phyloP scores from a whole-genome alignment of 2,888 invertebrate species.

The Leptinotarsa juncta region DNA sequence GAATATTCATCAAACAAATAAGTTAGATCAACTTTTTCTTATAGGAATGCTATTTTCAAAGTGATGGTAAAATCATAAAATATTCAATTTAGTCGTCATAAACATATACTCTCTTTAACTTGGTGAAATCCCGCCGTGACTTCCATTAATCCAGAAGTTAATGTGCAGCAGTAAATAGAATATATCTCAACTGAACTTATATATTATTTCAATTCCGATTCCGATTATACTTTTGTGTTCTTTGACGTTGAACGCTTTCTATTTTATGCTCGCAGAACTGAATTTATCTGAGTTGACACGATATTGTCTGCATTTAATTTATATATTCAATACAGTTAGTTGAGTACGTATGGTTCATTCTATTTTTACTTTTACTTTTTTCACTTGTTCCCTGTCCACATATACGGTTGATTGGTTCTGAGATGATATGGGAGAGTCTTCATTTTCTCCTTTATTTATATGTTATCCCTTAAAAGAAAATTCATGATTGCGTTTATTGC shows the following conservation, averaged over 20 bases:
- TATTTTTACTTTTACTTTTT: not conserved
- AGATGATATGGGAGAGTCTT: too few species aligned
- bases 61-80: not conserved
- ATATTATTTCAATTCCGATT: conserved; percentile 1
- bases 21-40: not conserved
- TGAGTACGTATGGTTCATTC: not conserved
- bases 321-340: not conserved
- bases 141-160: conserved; percentile 11
- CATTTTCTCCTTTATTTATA: too few species aligned
- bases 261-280: not conserved
- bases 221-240: not conserved
- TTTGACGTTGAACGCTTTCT: not conserved
- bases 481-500: too few species aligned
- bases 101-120: not conserved
- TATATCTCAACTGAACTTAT: not conserved
- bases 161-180: conserved; percentile 1
- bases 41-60: not conserved
- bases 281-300: not conserved
- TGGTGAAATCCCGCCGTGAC: conserved; percentile 2
- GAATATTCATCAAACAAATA: not conserved
- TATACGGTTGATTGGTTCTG: too few species aligned
- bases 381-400: not conserved
- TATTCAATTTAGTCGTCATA: not conserved
- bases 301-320: not conserved
- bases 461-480: too few species aligned